phyloP scores from a whole-genome alignment of 1,140 invertebrate genomes.

The Druon quercuslanigerum region DNA sequence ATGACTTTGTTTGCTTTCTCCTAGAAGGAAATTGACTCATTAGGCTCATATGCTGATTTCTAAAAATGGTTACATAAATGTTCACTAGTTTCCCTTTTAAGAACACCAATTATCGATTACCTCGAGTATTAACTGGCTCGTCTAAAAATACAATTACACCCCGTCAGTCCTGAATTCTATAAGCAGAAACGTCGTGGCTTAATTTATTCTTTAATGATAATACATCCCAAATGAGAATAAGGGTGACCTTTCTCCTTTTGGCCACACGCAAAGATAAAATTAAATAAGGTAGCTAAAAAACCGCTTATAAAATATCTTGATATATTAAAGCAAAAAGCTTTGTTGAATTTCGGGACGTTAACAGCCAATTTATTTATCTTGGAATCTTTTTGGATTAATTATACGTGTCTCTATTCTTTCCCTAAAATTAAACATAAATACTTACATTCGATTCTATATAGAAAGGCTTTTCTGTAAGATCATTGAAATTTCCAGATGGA shows the following conservation, averaged over 20 bases:
- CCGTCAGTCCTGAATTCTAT: conserved; percentile 23
- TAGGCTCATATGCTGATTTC: background rate
- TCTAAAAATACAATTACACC: conserved; percentile 27
- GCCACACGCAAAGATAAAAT: conserved; percentile 1
- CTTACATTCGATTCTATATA: no score
- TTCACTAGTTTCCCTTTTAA: conserved; percentile 23
- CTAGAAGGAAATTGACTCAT: background rate
- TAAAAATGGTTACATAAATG: background rate
- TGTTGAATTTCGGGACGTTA: no score
- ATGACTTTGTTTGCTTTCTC: background rate
- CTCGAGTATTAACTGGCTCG: conserved; percentile 19
- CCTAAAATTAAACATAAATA: no score
- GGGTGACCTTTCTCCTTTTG: conserved; percentile 1
- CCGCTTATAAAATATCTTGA: no score
- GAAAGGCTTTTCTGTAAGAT: background rate
- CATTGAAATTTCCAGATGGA: conserved; percentile 52
- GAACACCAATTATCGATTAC: conserved; percentile 10
- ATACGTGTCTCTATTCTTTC: no score
- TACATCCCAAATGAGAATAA: background rate
- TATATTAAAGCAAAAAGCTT: no score
- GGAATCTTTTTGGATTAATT: no score
- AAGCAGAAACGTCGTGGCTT: conserved; percentile 10
- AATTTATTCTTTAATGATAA: conserved; percentile 23
- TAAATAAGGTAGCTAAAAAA: background rate
- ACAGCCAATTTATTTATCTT: no score